Conservation (phyloP, 2,113 vertebrate species). For the Arvicanthis niloticus region DNA sequence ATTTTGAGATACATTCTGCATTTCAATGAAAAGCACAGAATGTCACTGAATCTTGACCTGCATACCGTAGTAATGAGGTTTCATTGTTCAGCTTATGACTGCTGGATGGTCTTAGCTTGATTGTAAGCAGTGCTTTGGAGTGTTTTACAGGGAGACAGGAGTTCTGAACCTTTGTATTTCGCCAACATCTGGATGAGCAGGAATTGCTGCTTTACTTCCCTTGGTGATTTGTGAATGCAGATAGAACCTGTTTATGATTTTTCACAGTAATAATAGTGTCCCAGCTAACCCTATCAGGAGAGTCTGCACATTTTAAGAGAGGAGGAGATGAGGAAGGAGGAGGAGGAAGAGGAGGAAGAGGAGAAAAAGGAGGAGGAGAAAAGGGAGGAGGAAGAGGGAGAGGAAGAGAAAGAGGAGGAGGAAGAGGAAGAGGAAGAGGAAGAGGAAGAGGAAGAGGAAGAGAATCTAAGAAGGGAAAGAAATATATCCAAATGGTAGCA, state of each 20-base stretch:
- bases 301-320: conserved; percentile 54
- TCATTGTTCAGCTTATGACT: conserved; percentile 84
- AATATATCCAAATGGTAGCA: conserved; percentile 46
- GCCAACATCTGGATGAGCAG: conserved; percentile 79
- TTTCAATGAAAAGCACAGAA: conserved; percentile 85
- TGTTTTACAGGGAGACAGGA: conserved; percentile 79
- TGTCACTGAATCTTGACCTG: conserved; percentile 85
- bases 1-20: conserved; percentile 76
- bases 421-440: background rate
- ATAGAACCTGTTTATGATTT: conserved; percentile 76
- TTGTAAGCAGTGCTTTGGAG: conserved; percentile 73
- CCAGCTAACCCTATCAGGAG: conserved; percentile 20
- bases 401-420: rapidly evolving
- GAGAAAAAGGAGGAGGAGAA: no score
- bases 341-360: background rate
- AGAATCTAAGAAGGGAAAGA: background rate
- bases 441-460: no score
- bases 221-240: conserved; percentile 74
- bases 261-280: conserved; percentile 53
- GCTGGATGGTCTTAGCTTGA: conserved; percentile 81
- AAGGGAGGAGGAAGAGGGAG: rapidly evolving
- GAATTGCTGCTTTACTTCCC: conserved; percentile 72
- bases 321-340: rapidly evolving
- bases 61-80: conserved; percentile 83
- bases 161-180: conserved; percentile 74